phyloP scores from a whole-genome alignment of 2,797 vertebrate genomes.

The Amniataba percoides region DNA sequence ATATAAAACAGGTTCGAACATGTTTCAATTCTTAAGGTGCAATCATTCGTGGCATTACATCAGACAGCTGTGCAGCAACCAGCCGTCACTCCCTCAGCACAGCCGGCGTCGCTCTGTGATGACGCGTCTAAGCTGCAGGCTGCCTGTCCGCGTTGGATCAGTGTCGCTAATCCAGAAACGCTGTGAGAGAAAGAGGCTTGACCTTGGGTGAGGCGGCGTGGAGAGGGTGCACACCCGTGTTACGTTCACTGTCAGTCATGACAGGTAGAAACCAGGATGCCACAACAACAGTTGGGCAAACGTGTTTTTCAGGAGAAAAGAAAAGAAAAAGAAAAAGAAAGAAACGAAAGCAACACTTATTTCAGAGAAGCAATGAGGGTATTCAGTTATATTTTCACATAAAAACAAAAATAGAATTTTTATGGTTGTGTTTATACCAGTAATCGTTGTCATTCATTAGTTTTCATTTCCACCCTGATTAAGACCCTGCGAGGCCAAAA shows the following conservation, averaged over 20 bases:
- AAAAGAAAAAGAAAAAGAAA: not conserved
- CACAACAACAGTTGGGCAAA: not conserved
- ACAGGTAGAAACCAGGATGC: not conserved
- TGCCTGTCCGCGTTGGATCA: slow-evolving; percentile 55
- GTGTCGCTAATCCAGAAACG: slow-evolving; percentile 58
- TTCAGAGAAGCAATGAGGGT: not conserved
- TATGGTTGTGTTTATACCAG: not conserved
- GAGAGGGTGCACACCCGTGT: slow-evolving; percentile 2
- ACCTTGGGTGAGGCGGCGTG: slow-evolving; percentile 48
- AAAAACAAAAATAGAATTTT: not conserved
- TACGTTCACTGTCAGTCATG: slow-evolving; percentile 17
- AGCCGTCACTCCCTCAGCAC: not conserved
- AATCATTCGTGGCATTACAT: slow-evolving; percentile 11
- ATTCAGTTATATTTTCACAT: not conserved
- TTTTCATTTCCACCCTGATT: slow-evolving; percentile 1
- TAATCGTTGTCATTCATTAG: not conserved
- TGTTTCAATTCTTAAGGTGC: not conserved
- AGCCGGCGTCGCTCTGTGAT: slow-evolving; percentile 32
- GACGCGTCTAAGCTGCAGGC: slow-evolving; percentile 57
- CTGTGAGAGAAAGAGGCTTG: slow-evolving; percentile 26
- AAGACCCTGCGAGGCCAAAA: not conserved
- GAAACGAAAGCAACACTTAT: not conserved
- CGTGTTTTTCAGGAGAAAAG: not conserved
- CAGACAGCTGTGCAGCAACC: slow-evolving; percentile 9
- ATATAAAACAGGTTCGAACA: not conserved